Conservation (phyloP, 2,113 vertebrate species). For the Calidris pugnax region DNA sequence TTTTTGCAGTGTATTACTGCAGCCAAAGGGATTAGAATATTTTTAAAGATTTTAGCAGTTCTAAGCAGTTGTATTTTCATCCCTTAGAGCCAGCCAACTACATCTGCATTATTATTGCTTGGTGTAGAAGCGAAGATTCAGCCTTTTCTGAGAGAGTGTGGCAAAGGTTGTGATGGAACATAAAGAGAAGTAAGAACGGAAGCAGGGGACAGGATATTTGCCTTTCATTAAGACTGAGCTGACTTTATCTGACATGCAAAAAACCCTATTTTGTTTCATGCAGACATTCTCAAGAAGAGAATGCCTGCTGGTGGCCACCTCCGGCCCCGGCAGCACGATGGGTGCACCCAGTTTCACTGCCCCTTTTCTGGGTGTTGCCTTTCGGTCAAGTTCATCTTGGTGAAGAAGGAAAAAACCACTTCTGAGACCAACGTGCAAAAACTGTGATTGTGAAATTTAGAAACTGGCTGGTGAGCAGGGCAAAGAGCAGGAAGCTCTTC, state of each 20-base stretch:
- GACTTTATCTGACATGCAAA: background rate
- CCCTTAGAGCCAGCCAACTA: background rate
- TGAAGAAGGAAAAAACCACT: background rate
- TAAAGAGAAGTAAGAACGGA: background rate
- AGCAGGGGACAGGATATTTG: too few relatives aligned
- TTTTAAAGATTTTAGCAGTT: background rate
- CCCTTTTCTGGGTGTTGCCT: background rate
- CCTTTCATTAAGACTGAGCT: background rate
- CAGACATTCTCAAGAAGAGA: background rate
- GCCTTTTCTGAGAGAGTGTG: background rate
- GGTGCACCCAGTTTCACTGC: background rate
- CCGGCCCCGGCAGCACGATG: accelerated
- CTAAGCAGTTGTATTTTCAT: background rate
- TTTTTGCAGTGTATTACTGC: background rate
- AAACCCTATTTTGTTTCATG: background rate
- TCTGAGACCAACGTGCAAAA: background rate
- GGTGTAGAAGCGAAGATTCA: background rate
- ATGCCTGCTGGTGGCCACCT: background rate
- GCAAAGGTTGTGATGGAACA: background rate
- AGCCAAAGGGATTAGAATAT: background rate
- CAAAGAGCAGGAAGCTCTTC: background rate
- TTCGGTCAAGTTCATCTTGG: background rate
- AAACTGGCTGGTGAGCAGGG: background rate
- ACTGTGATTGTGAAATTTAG: background rate
- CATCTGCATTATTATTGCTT: background rate